Base-by-base conservation (phyloP, 2,888 invertebrate genomes). In the Lithophane socia region DNA sequence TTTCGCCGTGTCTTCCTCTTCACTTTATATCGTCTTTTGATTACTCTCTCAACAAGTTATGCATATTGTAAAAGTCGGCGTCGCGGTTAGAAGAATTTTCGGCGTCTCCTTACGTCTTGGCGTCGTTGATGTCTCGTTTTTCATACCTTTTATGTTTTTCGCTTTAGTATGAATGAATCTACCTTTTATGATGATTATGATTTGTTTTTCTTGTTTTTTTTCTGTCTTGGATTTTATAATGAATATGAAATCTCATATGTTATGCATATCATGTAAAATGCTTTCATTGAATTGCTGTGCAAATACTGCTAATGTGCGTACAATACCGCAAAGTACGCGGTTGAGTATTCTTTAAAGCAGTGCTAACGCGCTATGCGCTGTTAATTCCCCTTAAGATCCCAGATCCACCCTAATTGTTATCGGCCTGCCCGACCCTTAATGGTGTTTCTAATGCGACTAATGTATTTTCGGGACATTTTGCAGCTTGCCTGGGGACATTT, bases 21-120 rank as follows among this genome's bases (percentile, higher is more conserved):
- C 94, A 95, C 95, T 96, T 96, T 96, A 95, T 96, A 96, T 96
- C 96, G 96, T 94, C 96, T 96, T 96, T 96, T 96, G 96, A 96
- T 96, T 96, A 96, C 96, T 95, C 96, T 95, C 94, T 95, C 95
- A 96, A 96, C 96, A 96, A 96, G 96, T 96, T 96, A 96, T 96
- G 96, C 96, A 96, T 96, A 96, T 95, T 96, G 95, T 95, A 95
- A 93, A 94, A 95, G 94, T 94, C 91, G 88, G 87, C 91, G 92
- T 91, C 91, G 88, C 75, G 94, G 94, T 93, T 92, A 92, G 91
- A 93, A 91, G 93, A 94, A 93, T 94, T 94, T 94, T 95, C 88
- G 94, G 92, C 92, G 91, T 94, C 91, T 91, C 90, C 91, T 93
- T 93, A 93, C 92, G 91, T 92, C 91, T 92, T 92, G 91, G 91